Percentiles rank a stretch among this genome's conserved stretches.
Evolutionary conservation across 2,113 vertebrate species (phyloP).

Genomic region (Syngnathoides biaculeatus): DNA sequence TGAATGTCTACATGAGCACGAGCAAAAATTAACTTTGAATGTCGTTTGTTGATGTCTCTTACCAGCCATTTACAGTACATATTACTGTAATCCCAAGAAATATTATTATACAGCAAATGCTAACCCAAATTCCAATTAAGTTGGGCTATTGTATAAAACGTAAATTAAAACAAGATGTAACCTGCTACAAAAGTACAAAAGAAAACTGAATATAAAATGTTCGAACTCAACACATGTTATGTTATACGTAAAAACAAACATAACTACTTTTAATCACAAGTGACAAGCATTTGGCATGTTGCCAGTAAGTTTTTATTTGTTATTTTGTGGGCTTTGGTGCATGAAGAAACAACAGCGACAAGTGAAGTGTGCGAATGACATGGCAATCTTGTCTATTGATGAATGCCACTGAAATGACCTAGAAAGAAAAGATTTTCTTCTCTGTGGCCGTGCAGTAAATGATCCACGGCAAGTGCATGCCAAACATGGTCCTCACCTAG

Average conservation of each 20-base stretch:
- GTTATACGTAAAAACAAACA: too few species aligned
- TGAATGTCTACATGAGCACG: slow-evolving; percentile 38
- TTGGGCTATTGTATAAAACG: too few species aligned
- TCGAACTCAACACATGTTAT: too few species aligned
- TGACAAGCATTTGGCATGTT: not conserved
- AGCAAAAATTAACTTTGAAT: slow-evolving; percentile 38
- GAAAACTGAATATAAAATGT: too few species aligned
- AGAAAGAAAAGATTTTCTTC: not conserved
- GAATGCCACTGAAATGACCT: not conserved
- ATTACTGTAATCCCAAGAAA: too few species aligned
- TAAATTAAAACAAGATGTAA: too few species aligned
- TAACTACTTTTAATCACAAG: not conserved
- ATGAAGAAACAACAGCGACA: not conserved
- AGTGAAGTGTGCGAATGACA: not conserved
- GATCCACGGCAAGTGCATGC: slow-evolving; percentile 22
- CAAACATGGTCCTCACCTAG: slow-evolving; percentile 44
- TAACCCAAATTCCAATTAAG: too few species aligned
- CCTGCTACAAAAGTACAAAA: too few species aligned
- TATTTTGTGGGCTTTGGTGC: not conserved
- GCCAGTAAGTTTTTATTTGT: not conserved
- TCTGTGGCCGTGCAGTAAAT: not conserved
- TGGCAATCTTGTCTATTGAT: not conserved
- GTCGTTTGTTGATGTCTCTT: slow-evolving; percentile 26
- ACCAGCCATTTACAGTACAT: slow-evolving; percentile 33
- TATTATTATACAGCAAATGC: too few species aligned